These are phyloP conservation scores for Darevskia nairensis DNA, from an alignment of 2,797 vertebrate species.

Conservation along the genomic window DNA sequence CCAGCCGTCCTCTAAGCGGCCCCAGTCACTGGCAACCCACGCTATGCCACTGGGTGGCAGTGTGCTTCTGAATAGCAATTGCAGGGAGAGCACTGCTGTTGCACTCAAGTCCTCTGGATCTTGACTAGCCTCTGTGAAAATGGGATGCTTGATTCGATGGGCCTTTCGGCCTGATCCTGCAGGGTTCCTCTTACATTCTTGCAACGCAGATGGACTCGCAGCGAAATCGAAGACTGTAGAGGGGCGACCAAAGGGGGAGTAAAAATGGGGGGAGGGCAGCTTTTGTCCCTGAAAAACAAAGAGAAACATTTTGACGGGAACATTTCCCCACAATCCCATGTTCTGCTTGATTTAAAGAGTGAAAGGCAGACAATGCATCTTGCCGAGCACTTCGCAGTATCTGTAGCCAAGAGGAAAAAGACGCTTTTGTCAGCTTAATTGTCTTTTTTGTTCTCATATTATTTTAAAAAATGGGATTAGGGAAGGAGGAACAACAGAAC, in stretches of 20 bases:
- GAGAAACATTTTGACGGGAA: not conserved
- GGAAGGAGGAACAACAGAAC: slow-evolving; percentile 16
- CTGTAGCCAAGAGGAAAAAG: slow-evolving; percentile 39
- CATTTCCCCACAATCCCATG: not conserved
- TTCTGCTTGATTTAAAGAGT: slow-evolving; percentile 39
- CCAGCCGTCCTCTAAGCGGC: no score
- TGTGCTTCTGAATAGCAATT: no score
- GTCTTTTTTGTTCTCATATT: slow-evolving; percentile 15
- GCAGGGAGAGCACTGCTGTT: no score
- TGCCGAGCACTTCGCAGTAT: slow-evolving; percentile 24
- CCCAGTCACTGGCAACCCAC: no score
- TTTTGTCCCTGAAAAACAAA: slow-evolving; percentile 11
- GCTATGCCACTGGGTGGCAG: no score
- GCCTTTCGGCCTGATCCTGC: no score
- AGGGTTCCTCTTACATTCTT: no score
- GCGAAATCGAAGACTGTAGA: not conserved
- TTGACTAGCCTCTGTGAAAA: no score
- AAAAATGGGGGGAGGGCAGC: not conserved
- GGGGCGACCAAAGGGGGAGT: not conserved
- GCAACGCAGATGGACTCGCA: not conserved
- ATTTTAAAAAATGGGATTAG: slow-evolving; percentile 44
- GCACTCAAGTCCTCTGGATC: no score
- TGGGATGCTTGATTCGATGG: no score
- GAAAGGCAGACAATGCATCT: slow-evolving; percentile 39
- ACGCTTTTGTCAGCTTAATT: slow-evolving; percentile 8